Conservation (phyloP, 2,797 vertebrate genomes). For the Anas acuta region DNA sequence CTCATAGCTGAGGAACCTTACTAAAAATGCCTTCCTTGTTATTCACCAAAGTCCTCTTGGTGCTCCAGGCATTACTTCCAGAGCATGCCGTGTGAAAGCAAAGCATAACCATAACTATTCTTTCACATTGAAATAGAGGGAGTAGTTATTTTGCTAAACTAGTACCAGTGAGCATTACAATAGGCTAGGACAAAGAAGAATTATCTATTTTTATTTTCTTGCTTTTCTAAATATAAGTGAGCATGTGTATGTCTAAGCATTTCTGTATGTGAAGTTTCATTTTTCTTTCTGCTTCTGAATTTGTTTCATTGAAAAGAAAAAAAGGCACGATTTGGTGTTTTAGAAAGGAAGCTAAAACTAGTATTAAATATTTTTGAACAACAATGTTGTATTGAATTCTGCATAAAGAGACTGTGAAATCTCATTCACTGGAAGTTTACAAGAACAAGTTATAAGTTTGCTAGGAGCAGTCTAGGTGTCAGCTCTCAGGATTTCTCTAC, state of each 20-base stretch:
- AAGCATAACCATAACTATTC: not conserved
- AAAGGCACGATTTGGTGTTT: not conserved
- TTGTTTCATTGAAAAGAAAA: conserved; percentile 8
- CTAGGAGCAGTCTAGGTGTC: not conserved
- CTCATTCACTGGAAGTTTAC: not conserved
- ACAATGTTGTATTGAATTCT: not conserved
- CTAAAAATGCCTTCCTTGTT: not conserved
- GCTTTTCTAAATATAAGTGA: not conserved
- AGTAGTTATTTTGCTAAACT: not conserved
- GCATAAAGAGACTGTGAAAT: not conserved
- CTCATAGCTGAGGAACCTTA: not conserved
- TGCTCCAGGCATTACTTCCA: not conserved
- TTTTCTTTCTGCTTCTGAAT: not conserved
- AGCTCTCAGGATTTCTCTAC: not conserved
- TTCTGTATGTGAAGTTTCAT: not conserved
- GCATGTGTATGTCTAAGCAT: not conserved
- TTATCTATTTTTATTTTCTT: not conserved
- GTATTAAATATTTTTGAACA: not conserved
- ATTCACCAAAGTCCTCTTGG: not conserved
- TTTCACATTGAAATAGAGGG: not conserved
- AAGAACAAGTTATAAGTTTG: not conserved
- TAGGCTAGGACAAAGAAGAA: not conserved
- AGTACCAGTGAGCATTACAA: not conserved
- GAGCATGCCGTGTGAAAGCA: not conserved
- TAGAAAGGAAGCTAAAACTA: conserved; percentile 1